These are phyloP conservation scores for Palythoa heliodiscus DNA, from an alignment of 92 coral and sea anemone genomes.

Conservation along the genomic window DNA sequence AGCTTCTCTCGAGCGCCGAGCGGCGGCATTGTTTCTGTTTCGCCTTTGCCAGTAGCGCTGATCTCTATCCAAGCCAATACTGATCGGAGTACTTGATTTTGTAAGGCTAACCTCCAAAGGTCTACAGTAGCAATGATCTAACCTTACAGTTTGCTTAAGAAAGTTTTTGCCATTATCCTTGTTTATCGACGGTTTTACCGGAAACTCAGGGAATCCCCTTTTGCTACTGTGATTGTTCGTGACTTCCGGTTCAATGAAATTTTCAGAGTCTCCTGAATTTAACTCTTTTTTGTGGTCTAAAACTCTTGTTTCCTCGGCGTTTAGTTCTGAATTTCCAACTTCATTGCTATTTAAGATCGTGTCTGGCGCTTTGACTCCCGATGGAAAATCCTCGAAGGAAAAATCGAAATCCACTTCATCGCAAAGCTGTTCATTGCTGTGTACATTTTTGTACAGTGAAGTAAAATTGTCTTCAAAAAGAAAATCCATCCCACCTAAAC, in stretches of 20 bases:
- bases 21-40: slow-evolving; percentile 12
- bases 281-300: background rate
- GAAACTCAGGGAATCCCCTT: slow-evolving; percentile 28
- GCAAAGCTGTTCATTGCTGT: background rate
- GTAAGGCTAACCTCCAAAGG: background rate
- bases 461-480: background rate
- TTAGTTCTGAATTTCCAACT: background rate
- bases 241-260: background rate
- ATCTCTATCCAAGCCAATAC: background rate
- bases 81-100: background rate
- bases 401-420: slow-evolving; percentile 11
- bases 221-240: background rate
- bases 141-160: background rate
- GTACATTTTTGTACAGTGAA: background rate
- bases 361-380: background rate
- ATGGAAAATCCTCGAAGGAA: background rate
- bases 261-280: background rate
- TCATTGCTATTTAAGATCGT: too few species aligned
- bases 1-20: slow-evolving; percentile 13
- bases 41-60: slow-evolving; percentile 16
- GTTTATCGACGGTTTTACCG: background rate
- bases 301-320: background rate
- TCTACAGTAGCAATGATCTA: slow-evolving; percentile 27
- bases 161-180: background rate
- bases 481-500: background rate